These are phyloP conservation scores for Leptoclinus maculatus DNA, from an alignment of 2,797 vertebrate genomes.

Conservation along the genomic window DNA sequence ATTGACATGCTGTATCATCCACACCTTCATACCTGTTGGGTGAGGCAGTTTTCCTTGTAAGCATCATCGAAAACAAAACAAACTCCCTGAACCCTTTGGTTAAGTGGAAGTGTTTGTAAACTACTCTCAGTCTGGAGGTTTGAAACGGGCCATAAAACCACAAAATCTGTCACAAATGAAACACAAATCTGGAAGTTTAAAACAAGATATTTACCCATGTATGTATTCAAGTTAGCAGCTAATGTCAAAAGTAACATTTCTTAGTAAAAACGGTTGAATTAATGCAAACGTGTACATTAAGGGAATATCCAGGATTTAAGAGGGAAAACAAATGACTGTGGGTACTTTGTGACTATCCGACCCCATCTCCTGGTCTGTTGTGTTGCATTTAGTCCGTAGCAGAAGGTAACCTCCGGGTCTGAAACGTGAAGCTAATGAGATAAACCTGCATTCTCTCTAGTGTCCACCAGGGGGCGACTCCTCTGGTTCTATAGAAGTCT, in stretches of 20 bases:
- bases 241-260: not conserved
- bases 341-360: not conserved
- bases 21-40: slow-evolving; percentile 19
- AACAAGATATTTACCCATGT: not conserved
- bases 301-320: not conserved
- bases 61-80: no score
- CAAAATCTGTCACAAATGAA: not conserved
- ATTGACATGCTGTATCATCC: not conserved
- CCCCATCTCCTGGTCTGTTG: not conserved
- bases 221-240: not conserved
- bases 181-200: not conserved
- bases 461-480: no score
- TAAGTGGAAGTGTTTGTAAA: no score
- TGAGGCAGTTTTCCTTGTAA: not conserved
- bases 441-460: no score
- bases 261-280: not conserved
- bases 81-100: no score
- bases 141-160: not conserved
- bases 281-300: no score
- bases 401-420: no score
- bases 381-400: not conserved
- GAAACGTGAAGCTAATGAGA: no score
- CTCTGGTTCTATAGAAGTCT: no score
- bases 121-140: not conserved
- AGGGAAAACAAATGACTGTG: not conserved